Percentiles rank a stretch among this genome's conserved stretches.
Evolutionary conservation across 2,888 invertebrate genomes (phyloP).

Genomic region (Pandemis corylana): DNA sequence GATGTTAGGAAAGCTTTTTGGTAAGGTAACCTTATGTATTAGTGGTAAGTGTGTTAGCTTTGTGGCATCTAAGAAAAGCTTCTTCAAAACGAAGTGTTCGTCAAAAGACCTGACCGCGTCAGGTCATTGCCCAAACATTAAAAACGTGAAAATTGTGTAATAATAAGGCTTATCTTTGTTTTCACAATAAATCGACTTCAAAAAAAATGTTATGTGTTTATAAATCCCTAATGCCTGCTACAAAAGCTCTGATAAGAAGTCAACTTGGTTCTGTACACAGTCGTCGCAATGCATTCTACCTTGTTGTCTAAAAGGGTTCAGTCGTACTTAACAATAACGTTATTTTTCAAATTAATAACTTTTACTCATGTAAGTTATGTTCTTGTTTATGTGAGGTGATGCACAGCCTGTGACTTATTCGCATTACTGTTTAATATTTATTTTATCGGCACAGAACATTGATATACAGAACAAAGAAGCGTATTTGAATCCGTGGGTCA

Average conservation of each 20-base stretch:
- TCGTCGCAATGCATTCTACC: conserved; percentile 1
- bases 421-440: not conserved
- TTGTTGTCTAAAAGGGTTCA: conserved; percentile 2
- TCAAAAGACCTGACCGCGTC: conserved; percentile 62
- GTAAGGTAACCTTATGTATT: conserved; percentile 75
- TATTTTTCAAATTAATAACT: conserved; percentile 14
- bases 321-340: conserved; percentile 41
- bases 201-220: conserved; percentile 46
- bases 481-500: conserved; percentile 66
- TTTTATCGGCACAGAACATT: not conserved
- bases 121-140: conserved; percentile 70
- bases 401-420: not conserved
- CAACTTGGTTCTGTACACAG: conserved; percentile 23
- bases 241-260: conserved; percentile 47
- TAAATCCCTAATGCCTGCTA: conserved; percentile 45
- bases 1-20: conserved; percentile 73
- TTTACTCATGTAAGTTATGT: not conserved
- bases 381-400: not conserved
- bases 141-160: conserved; percentile 63
- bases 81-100: conserved; percentile 68
- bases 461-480: conserved; percentile 51
- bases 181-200: conserved; percentile 57
- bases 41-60: conserved; percentile 72
- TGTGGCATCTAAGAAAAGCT: conserved; percentile 66
- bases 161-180: conserved; percentile 51